Percentiles rank a stretch among this genome's conserved stretches.
Conservation (phyloP, 2,113 vertebrate species). For the Thunnus maccoyii region DNA sequence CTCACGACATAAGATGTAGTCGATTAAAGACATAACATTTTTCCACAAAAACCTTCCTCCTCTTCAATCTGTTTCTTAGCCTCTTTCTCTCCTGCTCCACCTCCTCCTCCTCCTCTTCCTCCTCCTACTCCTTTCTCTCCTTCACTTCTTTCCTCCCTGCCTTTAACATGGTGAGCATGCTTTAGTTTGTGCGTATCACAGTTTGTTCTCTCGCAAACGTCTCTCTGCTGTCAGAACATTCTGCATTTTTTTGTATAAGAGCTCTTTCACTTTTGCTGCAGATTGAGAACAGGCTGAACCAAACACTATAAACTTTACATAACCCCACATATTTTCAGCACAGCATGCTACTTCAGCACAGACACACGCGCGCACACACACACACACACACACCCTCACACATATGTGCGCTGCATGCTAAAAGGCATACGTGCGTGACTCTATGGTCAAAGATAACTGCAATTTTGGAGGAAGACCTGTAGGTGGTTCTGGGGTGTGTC, state of each 20-base stretch:
- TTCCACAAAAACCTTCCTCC: constrained; percentile 50
- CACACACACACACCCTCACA: constrained; percentile 8
- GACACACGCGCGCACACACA: not conserved
- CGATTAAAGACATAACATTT: constrained; percentile 60
- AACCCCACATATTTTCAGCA: constrained; percentile 4
- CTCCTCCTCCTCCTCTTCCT: constrained; percentile 16
- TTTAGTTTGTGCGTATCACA: constrained; percentile 44
- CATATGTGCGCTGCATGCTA: constrained; percentile 12
- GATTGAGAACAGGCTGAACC: constrained; percentile 36
- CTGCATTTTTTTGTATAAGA: constrained; percentile 33
- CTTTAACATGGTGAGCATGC: constrained; percentile 30
- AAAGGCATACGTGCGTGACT: not conserved
- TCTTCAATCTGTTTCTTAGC: constrained; percentile 30
- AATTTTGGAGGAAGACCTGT: constrained; percentile 66
- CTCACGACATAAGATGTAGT: constrained; percentile 52
- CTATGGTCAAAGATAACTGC: constrained; percentile 39
- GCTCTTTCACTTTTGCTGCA: constrained; percentile 23
- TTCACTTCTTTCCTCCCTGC: constrained; percentile 3
- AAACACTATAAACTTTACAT: constrained; percentile 28
- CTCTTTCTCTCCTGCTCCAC: constrained; percentile 2
- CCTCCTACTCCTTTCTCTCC: constrained; percentile 3
- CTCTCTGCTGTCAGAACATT: constrained; percentile 41
- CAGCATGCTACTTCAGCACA: constrained; percentile 14
- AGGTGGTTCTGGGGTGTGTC: constrained; percentile 69
- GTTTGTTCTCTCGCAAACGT: constrained; percentile 29